Percentiles rank a stretch among this genome's conserved stretches.
Evolutionary conservation across 2,113 vertebrate species (phyloP).

Genomic region (Chauna torquata): DNA sequence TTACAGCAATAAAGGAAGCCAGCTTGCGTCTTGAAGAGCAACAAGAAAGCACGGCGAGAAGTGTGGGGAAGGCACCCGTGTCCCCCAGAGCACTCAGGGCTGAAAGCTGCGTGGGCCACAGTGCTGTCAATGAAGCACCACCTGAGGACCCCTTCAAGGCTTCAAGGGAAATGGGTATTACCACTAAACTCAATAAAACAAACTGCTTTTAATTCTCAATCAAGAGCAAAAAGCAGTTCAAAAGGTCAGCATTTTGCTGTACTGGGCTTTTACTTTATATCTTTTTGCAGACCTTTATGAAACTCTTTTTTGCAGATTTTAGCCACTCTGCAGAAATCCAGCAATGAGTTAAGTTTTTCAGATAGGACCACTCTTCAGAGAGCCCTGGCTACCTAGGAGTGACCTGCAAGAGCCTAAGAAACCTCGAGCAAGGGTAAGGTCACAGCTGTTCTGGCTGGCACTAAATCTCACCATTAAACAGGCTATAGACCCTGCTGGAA

Average conservation of each 20-base stretch:
- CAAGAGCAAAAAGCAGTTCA: background rate
- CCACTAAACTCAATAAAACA: background rate
- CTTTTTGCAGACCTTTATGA: background rate
- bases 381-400: background rate
- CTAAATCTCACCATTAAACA: background rate
- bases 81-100: rapidly evolving
- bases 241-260: background rate
- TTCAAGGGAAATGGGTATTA: background rate
- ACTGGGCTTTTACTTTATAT: background rate
- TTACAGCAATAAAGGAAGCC: conserved; percentile 28
- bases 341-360: background rate
- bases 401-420: background rate
- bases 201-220: background rate
- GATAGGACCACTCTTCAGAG: background rate
- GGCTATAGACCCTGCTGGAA: background rate
- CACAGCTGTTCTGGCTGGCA: conserved; percentile 42
- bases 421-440: background rate
- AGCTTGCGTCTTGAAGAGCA: background rate
- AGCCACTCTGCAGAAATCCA: background rate
- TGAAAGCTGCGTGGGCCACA: background rate
- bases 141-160: background rate
- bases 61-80: background rate
- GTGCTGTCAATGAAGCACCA: background rate
- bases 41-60: background rate
- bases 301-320: background rate